A percentile compares a stretch with the other conserved stretches of the same genome.
Evolutionary conservation across 1,140 invertebrate genomes (phyloP).

Genomic region (Lucilia sericata): DNA sequence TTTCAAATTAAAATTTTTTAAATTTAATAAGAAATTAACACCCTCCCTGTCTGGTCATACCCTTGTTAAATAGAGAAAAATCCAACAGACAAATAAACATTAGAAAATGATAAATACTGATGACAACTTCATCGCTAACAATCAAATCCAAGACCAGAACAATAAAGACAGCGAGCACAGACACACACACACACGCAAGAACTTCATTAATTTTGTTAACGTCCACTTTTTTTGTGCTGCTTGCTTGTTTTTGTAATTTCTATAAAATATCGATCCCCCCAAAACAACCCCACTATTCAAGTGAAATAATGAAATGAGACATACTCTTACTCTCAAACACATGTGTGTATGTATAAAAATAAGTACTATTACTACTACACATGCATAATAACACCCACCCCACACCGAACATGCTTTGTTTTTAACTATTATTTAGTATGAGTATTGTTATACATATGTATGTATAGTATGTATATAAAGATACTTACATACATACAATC

Average conservation of each 20-base stretch:
- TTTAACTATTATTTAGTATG: no score
- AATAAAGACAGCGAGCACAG: neutral
- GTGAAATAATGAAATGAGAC: neutral
- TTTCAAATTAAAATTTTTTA: no score
- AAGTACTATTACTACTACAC: neutral
- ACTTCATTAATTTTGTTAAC: slow-evolving; percentile 11
- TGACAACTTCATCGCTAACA: neutral
- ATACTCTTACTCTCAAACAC: slow-evolving; percentile 3
- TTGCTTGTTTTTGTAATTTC: neutral
- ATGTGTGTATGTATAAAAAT: neutral
- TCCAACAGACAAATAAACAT: no score
- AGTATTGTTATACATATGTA: neutral
- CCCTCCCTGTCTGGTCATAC: neutral
- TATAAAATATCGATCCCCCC: slow-evolving; percentile 10
- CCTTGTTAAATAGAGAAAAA: no score
- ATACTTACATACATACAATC: no score
- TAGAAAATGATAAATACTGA: neutral
- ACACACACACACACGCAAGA: neutral
- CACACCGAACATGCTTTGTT: no score
- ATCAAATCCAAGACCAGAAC: neutral
- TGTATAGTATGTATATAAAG: neutral
- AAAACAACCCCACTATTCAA: slow-evolving; percentile 16
- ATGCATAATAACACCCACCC: neutral
- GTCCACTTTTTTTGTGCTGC: neutral
- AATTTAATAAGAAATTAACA: neutral